Conservation (phyloP, 2,113 vertebrate genomes). For the Siniperca chuatsi region DNA sequence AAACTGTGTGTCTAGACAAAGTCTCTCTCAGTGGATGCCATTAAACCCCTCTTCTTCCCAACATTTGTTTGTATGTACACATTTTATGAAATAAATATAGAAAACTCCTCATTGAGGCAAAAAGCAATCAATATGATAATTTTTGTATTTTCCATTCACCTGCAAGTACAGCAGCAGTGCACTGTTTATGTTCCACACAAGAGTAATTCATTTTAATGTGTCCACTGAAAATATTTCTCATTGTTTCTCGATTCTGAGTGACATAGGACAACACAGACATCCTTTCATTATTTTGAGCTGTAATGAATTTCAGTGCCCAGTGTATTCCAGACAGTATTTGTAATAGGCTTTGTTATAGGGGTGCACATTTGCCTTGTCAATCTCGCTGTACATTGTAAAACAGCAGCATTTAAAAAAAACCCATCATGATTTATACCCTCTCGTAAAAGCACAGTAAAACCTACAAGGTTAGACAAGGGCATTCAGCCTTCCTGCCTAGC, state of each 20-base stretch:
- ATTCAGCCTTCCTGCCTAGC: constrained; percentile 66
- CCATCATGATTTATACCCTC: constrained; percentile 78
- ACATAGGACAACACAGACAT: constrained; percentile 68
- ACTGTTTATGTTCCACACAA: constrained; percentile 65
- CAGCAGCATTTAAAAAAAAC: constrained; percentile 43
- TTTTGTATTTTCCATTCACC: constrained; percentile 74
- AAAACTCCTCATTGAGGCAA: constrained; percentile 67
- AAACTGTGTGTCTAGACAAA: constrained; percentile 59
- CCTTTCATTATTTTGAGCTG: constrained; percentile 62
- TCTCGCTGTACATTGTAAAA: constrained; percentile 73
- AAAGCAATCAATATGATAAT: constrained; percentile 84
- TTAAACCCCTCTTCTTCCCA: constrained; percentile 60
- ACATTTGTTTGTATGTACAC: constrained; percentile 67
- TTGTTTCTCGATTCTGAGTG: constrained; percentile 71
- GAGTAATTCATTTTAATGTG: constrained; percentile 76
- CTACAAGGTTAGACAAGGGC: constrained; percentile 84
- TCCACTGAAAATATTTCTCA: constrained; percentile 68
- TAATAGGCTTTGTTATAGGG: constrained; percentile 71
- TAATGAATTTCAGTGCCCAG: constrained; percentile 57
- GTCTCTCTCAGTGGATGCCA: constrained; percentile 53
- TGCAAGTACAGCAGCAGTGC: constrained; percentile 54
- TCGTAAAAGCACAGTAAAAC: constrained; percentile 80
- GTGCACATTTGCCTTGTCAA: constrained; percentile 74
- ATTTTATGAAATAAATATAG: constrained; percentile 75
- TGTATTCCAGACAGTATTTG: constrained; percentile 61